A percentile compares a stretch with the other conserved stretches of the same genome.
Evolutionary conservation across 2,888 invertebrate genomes (phyloP).

Genomic region (Troilus luridus): DNA sequence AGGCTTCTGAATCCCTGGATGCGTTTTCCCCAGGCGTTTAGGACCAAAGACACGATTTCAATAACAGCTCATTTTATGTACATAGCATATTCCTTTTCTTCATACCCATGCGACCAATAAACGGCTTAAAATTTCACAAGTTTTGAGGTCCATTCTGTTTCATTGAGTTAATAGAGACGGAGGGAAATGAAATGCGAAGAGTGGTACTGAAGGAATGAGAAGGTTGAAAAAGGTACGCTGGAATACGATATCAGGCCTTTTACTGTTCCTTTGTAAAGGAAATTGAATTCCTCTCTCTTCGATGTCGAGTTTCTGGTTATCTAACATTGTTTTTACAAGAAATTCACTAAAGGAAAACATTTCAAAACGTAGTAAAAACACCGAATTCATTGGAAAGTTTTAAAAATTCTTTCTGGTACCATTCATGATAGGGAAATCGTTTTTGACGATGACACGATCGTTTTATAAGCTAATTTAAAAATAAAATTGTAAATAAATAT

Average conservation of each 20-base stretch:
- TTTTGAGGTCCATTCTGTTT: background rate
- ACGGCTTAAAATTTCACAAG: background rate
- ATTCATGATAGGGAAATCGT: too few relatives aligned
- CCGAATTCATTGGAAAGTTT: too few relatives aligned
- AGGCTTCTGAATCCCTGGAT: too few relatives aligned
- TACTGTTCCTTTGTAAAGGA: conserved; percentile 26
- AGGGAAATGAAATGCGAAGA: background rate
- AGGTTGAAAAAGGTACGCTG: background rate
- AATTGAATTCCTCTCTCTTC: conserved; percentile 18
- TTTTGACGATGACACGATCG: too few relatives aligned
- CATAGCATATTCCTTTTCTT: too few relatives aligned
- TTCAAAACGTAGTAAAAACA: background rate
- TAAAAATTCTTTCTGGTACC: too few relatives aligned
- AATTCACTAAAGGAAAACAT: background rate
- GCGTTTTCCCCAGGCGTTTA: too few relatives aligned
- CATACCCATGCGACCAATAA: too few relatives aligned
- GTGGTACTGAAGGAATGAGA: background rate
- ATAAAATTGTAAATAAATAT: too few relatives aligned
- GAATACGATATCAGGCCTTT: conserved; percentile 37
- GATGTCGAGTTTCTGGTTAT: background rate
- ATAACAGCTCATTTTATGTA: too few relatives aligned
- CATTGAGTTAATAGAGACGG: background rate
- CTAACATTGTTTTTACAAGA: background rate
- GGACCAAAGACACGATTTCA: too few relatives aligned
- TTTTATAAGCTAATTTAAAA: too few relatives aligned